These are phyloP conservation scores for Sinohyriopsis cumingii DNA, from an alignment of 2,888 invertebrate species.

Conservation along the genomic window DNA sequence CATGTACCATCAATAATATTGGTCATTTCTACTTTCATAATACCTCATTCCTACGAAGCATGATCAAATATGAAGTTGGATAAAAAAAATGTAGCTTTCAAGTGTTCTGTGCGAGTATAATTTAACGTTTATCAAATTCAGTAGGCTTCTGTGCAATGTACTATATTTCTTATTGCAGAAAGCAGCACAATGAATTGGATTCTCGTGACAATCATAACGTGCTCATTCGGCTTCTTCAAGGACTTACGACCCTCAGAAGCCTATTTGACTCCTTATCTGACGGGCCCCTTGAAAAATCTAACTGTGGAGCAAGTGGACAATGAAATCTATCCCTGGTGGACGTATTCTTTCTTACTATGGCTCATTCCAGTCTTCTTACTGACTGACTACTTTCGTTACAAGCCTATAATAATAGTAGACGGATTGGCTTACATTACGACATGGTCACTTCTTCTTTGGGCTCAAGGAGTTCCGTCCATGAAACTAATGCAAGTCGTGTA, in stretches of 20 bases:
- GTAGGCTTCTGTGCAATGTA: neutral
- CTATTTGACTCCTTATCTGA: constrained; percentile 40
- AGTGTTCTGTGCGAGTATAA: no score
- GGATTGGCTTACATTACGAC: constrained; percentile 82
- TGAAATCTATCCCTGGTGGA: constrained; percentile 88
- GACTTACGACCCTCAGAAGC: constrained; percentile 43
- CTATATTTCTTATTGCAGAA: neutral
- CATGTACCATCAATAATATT: no score
- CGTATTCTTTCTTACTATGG: constrained; percentile 84
- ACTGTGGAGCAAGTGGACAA: constrained; percentile 28
- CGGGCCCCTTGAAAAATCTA: constrained; percentile 34
- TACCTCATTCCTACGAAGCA: no score
- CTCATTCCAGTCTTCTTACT: constrained; percentile 85
- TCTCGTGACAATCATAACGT: constrained; percentile 24
- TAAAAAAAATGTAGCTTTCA: no score
- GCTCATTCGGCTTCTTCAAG: constrained; percentile 41
- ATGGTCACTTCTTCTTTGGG: constrained; percentile 84
- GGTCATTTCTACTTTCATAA: no score
- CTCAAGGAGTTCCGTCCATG: constrained; percentile 80
- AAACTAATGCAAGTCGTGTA: constrained; percentile 84
- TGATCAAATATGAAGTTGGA: no score
- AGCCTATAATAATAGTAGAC: constrained; percentile 89
- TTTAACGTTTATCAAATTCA: no score
- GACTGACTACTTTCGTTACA: constrained; percentile 87
- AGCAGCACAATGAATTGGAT: constrained; percentile 20